These are phyloP conservation scores for Myiozetetes cayanensis DNA, from an alignment of 2,113 vertebrate genomes.

Conservation along the genomic window DNA sequence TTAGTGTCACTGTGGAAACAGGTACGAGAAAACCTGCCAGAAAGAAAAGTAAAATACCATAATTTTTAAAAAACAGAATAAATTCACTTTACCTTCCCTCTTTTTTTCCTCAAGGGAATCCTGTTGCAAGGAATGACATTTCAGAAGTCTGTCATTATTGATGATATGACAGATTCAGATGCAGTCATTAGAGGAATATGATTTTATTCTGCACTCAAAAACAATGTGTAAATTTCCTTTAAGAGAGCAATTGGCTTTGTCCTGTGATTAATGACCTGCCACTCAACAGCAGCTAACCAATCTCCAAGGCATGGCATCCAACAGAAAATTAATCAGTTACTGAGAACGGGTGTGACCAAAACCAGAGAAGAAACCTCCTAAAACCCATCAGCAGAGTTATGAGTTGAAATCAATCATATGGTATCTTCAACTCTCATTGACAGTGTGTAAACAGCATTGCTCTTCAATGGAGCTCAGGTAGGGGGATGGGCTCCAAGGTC, in stretches of 20 bases:
- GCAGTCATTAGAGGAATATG: background rate
- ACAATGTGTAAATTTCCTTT: background rate
- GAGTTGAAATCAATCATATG: background rate
- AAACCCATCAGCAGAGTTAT: background rate
- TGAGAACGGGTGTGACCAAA: background rate
- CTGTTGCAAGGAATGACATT: background rate
- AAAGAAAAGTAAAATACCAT: background rate
- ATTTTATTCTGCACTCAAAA: background rate
- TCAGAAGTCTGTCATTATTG: background rate
- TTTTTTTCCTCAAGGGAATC: background rate
- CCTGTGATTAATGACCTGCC: slow-evolving; percentile 45
- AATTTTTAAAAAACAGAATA: background rate
- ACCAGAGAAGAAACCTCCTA: background rate
- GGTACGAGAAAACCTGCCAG: background rate
- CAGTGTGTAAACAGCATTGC: background rate
- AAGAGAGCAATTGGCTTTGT: slow-evolving; percentile 16
- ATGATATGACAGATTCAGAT: background rate
- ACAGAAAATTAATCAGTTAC: background rate
- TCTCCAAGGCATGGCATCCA: background rate
- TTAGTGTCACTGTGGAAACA: background rate
- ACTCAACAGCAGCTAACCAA: slow-evolving; percentile 15
- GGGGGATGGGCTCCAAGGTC: background rate
- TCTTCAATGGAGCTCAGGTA: background rate
- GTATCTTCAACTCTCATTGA: background rate
- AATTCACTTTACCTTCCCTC: background rate